Conservation (phyloP, 2,888 invertebrate species). For the Slavum lentiscoides region DNA sequence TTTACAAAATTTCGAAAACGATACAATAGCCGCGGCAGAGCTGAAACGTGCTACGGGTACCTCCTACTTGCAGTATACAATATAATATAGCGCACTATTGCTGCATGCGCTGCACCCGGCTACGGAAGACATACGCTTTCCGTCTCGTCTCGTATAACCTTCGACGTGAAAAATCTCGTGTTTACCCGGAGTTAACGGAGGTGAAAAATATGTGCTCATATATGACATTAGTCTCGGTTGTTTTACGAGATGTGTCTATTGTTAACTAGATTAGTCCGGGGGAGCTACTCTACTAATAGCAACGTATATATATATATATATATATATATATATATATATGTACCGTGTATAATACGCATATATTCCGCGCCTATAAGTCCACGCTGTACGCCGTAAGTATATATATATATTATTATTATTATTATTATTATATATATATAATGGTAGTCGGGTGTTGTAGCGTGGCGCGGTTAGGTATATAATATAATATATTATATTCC, state of each 20-base stretch:
- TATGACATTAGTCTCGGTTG: slow-evolving; percentile 49
- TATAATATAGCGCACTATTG: too few species aligned
- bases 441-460: too few species aligned
- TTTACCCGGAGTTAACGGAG: slow-evolving; percentile 50
- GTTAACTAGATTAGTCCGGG: slow-evolving; percentile 46
- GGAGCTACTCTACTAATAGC: slow-evolving; percentile 1
- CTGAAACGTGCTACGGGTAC: too few species aligned
- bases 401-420: not conserved
- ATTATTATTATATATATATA: too few species aligned
- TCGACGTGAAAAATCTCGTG: slow-evolving; percentile 34
- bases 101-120: too few species aligned
- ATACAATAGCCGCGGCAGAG: too few species aligned
- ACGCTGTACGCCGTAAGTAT: not conserved
- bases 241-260: slow-evolving; percentile 52
- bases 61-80: too few species aligned
- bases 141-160: not conserved
- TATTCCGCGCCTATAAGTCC: not conserved
- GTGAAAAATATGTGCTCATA: slow-evolving; percentile 42
- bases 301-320: too few species aligned
- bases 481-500: slow-evolving; percentile 16
- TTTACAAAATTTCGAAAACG: too few species aligned
- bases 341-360: not conserved
- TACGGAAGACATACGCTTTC: too few species aligned
- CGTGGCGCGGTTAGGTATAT: slow-evolving; percentile 25
- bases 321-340: not conserved